These are phyloP conservation scores for Mesoclemmys tuberculata DNA, from an alignment of 2,113 vertebrate species.

Conservation along the genomic window DNA sequence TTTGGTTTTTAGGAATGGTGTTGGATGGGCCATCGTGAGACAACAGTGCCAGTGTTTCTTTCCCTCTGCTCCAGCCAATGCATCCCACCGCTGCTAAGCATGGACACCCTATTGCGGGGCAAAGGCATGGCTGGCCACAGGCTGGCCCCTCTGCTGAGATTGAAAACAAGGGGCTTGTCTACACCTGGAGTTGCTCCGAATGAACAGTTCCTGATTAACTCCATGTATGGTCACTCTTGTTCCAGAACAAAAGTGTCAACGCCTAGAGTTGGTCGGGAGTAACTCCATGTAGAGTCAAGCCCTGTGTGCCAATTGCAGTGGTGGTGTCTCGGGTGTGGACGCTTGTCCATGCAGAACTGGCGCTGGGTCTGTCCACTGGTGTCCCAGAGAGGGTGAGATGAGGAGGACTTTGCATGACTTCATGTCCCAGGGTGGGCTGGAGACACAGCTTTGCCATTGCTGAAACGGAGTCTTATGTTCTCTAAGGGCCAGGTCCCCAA, in stretches of 20 bases:
- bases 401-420: not conserved
- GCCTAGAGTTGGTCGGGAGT: not conserved
- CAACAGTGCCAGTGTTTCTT: not conserved
- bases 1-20: not conserved
- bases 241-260: not conserved
- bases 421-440: not conserved
- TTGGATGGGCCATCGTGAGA: not conserved
- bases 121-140: not conserved
- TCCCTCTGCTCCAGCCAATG: not conserved
- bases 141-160: not conserved
- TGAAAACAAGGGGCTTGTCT: not conserved
- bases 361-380: not conserved
- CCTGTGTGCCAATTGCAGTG: not conserved
- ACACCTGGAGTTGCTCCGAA: not conserved
- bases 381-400: not conserved
- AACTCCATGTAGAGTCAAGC: not conserved
- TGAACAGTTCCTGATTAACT: not conserved
- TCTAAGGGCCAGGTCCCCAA: not conserved
- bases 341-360: not conserved
- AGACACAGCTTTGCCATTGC: not conserved
- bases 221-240: not conserved
- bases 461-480: not conserved
- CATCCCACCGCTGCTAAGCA: not conserved
- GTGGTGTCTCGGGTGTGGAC: not conserved
- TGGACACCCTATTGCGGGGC: not conserved